A percentile compares a stretch with the other conserved stretches of the same genome.
These are phyloP conservation scores for Cyclophora albipunctata DNA, from an alignment of 2,888 invertebrate genomes.

Conservation along the genomic window DNA sequence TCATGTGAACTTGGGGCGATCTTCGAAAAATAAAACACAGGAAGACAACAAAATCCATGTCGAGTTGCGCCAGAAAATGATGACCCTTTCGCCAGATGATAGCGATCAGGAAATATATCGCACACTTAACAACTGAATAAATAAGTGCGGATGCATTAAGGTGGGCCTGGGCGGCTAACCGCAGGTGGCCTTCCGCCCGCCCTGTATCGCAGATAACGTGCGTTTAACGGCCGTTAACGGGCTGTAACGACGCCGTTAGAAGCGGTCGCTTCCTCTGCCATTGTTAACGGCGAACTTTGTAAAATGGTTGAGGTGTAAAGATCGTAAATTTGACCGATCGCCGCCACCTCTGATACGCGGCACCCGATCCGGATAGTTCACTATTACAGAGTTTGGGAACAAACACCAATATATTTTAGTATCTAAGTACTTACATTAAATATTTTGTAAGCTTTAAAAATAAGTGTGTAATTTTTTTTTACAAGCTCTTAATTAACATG, in stretches of 20 bases:
- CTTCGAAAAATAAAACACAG: slow-evolving; percentile 9
- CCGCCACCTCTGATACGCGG: slow-evolving; percentile 25
- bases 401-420: neutral
- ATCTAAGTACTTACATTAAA: too few relatives aligned
- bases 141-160: slow-evolving; percentile 73
- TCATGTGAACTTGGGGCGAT: too few relatives aligned
- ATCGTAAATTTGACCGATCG: slow-evolving; percentile 41
- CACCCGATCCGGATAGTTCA: neutral
- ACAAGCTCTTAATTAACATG: neutral
- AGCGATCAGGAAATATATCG: slow-evolving; percentile 64
- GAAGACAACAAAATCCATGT: neutral
- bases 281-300: slow-evolving; percentile 47
- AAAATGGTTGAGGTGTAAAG: slow-evolving; percentile 28
- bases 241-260: slow-evolving; percentile 68
- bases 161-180: slow-evolving; percentile 53
- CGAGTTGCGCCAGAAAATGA: slow-evolving; percentile 2
- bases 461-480: neutral
- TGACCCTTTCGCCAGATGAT: slow-evolving; percentile 31
- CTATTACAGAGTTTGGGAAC: neutral
- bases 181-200: slow-evolving; percentile 65
- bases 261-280: slow-evolving; percentile 61
- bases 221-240: slow-evolving; percentile 56
- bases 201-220: slow-evolving; percentile 55
- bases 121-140: slow-evolving; percentile 49
- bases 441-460: neutral